Conservation (phyloP, 2,888 invertebrate genomes). For the Lycaena phlaeas region DNA sequence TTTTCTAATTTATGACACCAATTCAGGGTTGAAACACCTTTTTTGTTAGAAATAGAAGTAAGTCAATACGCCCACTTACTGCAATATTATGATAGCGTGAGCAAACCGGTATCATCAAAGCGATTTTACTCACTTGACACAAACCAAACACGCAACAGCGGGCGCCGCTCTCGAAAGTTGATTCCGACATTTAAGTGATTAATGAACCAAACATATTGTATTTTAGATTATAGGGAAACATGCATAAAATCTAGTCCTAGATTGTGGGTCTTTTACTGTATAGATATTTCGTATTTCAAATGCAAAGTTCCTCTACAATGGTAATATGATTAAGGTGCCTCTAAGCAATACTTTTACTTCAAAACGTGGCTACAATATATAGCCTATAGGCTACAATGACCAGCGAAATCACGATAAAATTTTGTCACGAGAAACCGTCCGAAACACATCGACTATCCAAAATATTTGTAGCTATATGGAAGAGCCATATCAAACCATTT, state of each 20-base stretch:
- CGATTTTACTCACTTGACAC: constrained; percentile 19
- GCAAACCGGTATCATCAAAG: constrained; percentile 19
- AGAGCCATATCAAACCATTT: no score
- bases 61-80: constrained; percentile 19
- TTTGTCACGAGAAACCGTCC: no score
- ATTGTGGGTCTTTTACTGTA: no score
- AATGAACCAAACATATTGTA: background rate
- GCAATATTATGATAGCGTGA: constrained; percentile 17
- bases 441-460: no score
- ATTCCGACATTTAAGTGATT: constrained; percentile 7
- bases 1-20: constrained; percentile 1
- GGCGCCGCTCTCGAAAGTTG: constrained; percentile 20
- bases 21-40: constrained; percentile 8
- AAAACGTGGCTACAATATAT: no score
- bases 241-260: background rate
- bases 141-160: constrained; percentile 16
- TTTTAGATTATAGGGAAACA: background rate
- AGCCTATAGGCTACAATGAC: no score
- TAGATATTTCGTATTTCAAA: no score
- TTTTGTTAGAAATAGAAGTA: constrained; percentile 9
- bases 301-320: no score
- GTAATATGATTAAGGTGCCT: no score
- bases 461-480: no score
- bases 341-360: no score
- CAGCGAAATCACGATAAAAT: no score